A percentile compares a stretch with the other conserved stretches of the same genome.
Conservation (phyloP, 2,797 vertebrate genomes). For the Pagetopsis macropterus region DNA sequence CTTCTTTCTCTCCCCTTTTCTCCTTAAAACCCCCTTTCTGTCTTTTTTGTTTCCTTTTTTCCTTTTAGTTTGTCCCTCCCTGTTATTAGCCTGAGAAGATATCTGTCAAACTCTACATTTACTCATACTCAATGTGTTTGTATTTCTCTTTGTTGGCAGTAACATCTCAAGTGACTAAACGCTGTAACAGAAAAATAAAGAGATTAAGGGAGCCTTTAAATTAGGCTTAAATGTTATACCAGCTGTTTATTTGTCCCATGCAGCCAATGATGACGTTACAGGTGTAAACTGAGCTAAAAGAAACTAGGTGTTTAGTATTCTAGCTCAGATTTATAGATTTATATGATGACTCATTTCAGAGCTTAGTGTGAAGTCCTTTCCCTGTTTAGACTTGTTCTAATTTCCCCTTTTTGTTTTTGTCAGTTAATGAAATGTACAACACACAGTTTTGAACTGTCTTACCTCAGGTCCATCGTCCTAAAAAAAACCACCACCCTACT, state of each 20-base stretch:
- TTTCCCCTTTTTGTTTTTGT: not conserved
- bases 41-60: not conserved
- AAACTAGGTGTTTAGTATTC: not conserved
- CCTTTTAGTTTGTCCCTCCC: not conserved
- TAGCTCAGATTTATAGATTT: not conserved
- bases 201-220: not conserved
- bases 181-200: not conserved
- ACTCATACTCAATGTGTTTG: not conserved
- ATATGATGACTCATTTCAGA: not conserved
- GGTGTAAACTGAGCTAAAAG: not conserved
- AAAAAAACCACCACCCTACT: not conserved
- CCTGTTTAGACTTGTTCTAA: not conserved
- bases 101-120: not conserved
- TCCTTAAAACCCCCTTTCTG: not conserved
- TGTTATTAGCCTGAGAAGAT: constrained; percentile 8
- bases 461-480: not conserved
- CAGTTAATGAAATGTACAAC: not conserved
- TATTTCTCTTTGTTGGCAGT: not conserved
- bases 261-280: not conserved
- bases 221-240: not conserved
- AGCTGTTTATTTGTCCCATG: not conserved
- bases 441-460: not conserved
- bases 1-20: constrained; percentile 4
- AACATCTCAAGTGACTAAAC: not conserved
- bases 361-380: not conserved